phyloP scores from a whole-genome alignment of 64 coral and sea anemone species.

The Pocillopora damicornis region DNA sequence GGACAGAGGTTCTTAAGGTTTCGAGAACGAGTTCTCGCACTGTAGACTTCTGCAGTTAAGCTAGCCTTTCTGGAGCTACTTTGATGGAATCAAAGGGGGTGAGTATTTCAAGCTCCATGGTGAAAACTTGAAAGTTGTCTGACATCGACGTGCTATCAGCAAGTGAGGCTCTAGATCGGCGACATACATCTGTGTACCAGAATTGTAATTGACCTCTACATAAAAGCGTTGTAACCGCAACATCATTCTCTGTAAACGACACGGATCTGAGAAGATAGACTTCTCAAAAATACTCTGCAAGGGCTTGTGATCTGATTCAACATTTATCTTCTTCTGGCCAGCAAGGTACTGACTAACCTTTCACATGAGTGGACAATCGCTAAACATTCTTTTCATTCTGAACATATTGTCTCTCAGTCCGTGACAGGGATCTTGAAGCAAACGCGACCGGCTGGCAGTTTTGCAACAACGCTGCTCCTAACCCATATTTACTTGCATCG shows the following conservation, averaged over 20 bases:
- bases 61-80: conserved; percentile 49
- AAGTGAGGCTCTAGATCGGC: conserved; percentile 45
- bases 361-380: neutral
- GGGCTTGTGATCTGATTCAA: conserved; percentile 47
- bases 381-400: neutral
- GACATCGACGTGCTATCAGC: neutral
- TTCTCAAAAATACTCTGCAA: conserved; percentile 40
- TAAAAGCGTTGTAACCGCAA: conserved; percentile 40
- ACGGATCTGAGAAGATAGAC: conserved; percentile 31
- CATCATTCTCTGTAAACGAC: conserved; percentile 36
- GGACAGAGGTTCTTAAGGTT: conserved; percentile 39
- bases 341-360: conserved; percentile 34
- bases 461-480: neutral
- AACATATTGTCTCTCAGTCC: neutral
- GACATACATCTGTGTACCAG: conserved; percentile 44
- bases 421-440: conserved; percentile 1
- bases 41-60: conserved; percentile 42
- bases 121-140: conserved; percentile 55
- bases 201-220: conserved; percentile 40
- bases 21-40: conserved; percentile 32
- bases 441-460: neutral
- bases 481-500: neutral
- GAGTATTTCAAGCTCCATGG: conserved; percentile 42
- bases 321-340: conserved; percentile 13
- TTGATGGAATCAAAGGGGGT: conserved; percentile 53